These are phyloP conservation scores for Drosophila suboccidentalis DNA, from an alignment of 2,888 invertebrate genomes.

Conservation along the genomic window DNA sequence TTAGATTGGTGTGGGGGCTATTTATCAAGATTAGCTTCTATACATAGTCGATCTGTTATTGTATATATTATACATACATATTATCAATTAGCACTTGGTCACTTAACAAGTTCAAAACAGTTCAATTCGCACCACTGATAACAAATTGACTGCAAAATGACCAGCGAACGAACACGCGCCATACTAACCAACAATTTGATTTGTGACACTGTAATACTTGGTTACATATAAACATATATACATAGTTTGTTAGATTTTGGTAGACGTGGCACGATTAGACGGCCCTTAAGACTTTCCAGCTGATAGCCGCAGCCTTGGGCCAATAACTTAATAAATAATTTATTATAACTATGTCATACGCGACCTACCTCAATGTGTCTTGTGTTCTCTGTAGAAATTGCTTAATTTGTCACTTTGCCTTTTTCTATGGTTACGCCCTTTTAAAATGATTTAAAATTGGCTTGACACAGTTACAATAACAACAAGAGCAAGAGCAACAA, in stretches of 20 bases:
- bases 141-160: slow-evolving; percentile 26
- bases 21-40: slow-evolving; percentile 29
- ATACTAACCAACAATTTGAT: slow-evolving; percentile 29
- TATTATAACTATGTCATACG: not conserved
- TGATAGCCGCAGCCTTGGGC: slow-evolving; percentile 25
- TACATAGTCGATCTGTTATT: slow-evolving; percentile 16
- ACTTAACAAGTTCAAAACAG: slow-evolving; percentile 63
- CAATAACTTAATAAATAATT: slow-evolving; percentile 1
- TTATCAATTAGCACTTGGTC: slow-evolving; percentile 71
- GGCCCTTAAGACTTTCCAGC: slow-evolving; percentile 12
- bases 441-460: slow-evolving; percentile 43
- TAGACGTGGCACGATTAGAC: slow-evolving; percentile 36
- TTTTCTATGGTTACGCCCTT: slow-evolving; percentile 37
- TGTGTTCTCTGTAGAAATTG: slow-evolving; percentile 15
- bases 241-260: slow-evolving; percentile 6
- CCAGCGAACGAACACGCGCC: slow-evolving; percentile 52
- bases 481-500: slow-evolving; percentile 21
- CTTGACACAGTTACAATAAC: slow-evolving; percentile 52
- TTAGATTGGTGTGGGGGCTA: slow-evolving; percentile 42
- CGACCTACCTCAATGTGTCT: slow-evolving; percentile 57
- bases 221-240: slow-evolving; percentile 2
- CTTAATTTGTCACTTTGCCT: slow-evolving; percentile 7
- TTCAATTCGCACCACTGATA: slow-evolving; percentile 59
- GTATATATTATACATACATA: slow-evolving; percentile 39
- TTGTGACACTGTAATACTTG: slow-evolving; percentile 22